A percentile compares a stretch with the other conserved stretches of the same genome.
Conservation (phyloP, 2,797 vertebrate genomes). For the Tiaroga cobitis region DNA sequence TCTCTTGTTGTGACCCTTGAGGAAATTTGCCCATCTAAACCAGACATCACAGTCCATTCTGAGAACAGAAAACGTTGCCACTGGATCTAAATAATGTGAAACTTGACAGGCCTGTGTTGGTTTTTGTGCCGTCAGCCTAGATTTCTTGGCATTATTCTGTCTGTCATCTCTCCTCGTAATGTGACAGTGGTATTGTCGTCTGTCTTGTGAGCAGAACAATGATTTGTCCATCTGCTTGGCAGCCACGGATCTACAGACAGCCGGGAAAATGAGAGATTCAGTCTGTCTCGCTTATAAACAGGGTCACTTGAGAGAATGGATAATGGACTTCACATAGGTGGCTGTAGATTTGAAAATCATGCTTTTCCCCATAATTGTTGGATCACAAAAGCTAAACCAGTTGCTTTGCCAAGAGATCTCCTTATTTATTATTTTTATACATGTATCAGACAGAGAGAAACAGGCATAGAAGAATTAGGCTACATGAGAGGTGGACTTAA, state of each 20-base stretch:
- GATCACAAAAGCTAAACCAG: no score
- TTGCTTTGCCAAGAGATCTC: no score
- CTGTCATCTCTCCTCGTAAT: background rate
- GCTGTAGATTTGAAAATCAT: no score
- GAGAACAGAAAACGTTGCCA: background rate
- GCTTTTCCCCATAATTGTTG: no score
- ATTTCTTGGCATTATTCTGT: slow-evolving; percentile 2
- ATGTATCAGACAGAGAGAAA: no score
- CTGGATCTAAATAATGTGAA: background rate
- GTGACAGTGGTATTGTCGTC: background rate
- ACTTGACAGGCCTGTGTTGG: background rate
- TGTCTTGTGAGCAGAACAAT: background rate
- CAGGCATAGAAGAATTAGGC: no score
- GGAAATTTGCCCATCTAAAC: background rate
- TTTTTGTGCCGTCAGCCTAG: background rate
- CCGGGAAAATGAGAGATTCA: slow-evolving; percentile 14
- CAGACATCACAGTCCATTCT: background rate
- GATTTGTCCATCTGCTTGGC: slow-evolving; percentile 9
- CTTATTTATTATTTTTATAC: no score
- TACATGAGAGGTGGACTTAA: no score
- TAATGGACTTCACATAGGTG: background rate
- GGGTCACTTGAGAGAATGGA: slow-evolving; percentile 13
- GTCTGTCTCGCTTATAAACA: background rate
- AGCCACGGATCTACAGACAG: background rate
- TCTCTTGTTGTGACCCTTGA: background rate